These are phyloP conservation scores for Circaetus cinerascens DNA, from an alignment of 2,113 vertebrate species.

Conservation along the genomic window DNA sequence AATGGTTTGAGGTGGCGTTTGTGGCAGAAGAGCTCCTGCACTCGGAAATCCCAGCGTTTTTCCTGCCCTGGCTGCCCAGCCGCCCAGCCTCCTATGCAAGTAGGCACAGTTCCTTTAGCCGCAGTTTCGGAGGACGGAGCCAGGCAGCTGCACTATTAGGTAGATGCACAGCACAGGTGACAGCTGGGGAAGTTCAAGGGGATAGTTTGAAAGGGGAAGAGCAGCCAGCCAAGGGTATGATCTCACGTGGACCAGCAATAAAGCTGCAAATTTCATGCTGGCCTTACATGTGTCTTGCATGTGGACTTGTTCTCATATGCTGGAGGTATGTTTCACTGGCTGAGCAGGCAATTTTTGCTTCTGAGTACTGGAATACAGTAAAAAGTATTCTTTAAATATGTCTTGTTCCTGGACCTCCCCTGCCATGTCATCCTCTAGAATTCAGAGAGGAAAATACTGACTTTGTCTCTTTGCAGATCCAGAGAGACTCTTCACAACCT, in stretches of 20 bases:
- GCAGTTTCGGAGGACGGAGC: constrained; percentile 98
- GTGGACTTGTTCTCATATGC: not conserved
- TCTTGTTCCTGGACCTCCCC: not conserved
- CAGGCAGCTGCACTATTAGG: constrained; percentile 96
- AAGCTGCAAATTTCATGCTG: constrained; percentile 9
- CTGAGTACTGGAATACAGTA: not conserved
- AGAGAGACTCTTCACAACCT: not conserved
- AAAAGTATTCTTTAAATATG: not conserved
- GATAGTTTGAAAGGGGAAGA: constrained; percentile 30
- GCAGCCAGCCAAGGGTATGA: constrained; percentile 30
- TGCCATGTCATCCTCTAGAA: not conserved
- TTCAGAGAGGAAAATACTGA: not conserved
- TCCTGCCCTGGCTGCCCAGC: constrained; percentile 95
- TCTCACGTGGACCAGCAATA: constrained; percentile 28
- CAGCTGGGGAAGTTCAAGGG: constrained; percentile 15
- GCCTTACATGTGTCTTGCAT: not conserved
- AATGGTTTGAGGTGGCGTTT: constrained; percentile 98
- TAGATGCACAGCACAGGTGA: constrained; percentile 72
- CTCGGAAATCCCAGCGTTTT: constrained; percentile 90
- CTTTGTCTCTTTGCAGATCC: not conserved
- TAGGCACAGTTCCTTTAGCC: constrained; percentile 99
- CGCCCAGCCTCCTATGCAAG: constrained; percentile 97
- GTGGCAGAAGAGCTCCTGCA: constrained; percentile 89
- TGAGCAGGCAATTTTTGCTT: not conserved
- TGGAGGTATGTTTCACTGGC: constrained; percentile 1